These are phyloP conservation scores for Psammodynastes pulverulentus DNA, from an alignment of 2,113 vertebrate species.

Conservation along the genomic window DNA sequence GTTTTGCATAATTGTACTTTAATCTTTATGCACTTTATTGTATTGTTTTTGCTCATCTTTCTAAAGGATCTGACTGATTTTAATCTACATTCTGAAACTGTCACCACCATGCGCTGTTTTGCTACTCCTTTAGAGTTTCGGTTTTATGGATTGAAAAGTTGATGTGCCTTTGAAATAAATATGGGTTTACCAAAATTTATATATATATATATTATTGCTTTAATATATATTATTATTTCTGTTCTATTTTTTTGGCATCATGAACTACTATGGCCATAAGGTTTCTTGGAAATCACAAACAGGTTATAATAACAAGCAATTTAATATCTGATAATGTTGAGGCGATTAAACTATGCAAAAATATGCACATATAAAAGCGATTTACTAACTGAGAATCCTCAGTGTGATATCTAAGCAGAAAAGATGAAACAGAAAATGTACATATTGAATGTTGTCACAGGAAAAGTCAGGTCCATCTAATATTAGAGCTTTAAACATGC, in stretches of 20 bases:
- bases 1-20: conserved; percentile 7
- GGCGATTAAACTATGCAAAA: accelerated
- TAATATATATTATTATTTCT: neutral
- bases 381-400: neutral
- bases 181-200: neutral
- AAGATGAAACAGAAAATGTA: neutral
- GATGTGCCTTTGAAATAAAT: neutral
- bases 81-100: neutral
- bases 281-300: neutral
- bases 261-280: neutral
- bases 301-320: neutral
- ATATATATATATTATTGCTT: neutral
- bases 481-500: accelerated
- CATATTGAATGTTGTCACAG: accelerated
- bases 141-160: neutral
- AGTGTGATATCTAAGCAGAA: neutral
- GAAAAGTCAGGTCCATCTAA: accelerated
- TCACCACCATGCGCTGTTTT: neutral
- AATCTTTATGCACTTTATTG: conserved; percentile 3
- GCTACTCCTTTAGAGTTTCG: neutral
- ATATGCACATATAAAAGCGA: neutral
- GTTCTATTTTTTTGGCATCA: neutral
- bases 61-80: neutral
- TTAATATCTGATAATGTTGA: neutral
- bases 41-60: neutral